phyloP scores from a whole-genome alignment of 2,797 vertebrate genomes.

The Serranus cabrilla region DNA sequence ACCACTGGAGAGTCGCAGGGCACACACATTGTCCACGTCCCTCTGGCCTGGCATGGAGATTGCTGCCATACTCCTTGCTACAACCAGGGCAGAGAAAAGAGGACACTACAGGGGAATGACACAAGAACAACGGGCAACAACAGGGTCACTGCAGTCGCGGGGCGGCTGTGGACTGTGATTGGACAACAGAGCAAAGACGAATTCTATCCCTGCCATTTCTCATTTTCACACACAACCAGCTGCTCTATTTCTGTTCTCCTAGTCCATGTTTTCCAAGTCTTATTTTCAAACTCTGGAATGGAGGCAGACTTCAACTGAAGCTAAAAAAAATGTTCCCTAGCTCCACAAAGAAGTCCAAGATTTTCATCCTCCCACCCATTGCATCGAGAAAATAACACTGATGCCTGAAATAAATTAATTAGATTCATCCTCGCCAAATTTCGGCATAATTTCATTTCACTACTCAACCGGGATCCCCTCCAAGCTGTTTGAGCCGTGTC shows the following conservation, averaged over 20 bases:
- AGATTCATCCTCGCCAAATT: slow-evolving; percentile 56
- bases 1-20: slow-evolving; percentile 83
- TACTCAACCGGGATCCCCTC: slow-evolving; percentile 49
- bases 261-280: slow-evolving; percentile 24
- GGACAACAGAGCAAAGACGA: slow-evolving; percentile 43
- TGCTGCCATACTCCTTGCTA: slow-evolving; percentile 67
- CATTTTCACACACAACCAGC: slow-evolving; percentile 30
- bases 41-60: slow-evolving; percentile 74
- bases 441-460: slow-evolving; percentile 58
- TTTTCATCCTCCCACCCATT: slow-evolving; percentile 17
- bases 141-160: slow-evolving; percentile 25
- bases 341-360: slow-evolving; percentile 19
- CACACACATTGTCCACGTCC: slow-evolving; percentile 84
- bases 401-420: slow-evolving; percentile 52
- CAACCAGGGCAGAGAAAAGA: slow-evolving; percentile 64
- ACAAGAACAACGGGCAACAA: slow-evolving; percentile 43
- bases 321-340: slow-evolving; percentile 13
- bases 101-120: slow-evolving; percentile 45
- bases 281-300: slow-evolving; percentile 3
- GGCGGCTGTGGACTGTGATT: slow-evolving; percentile 28
- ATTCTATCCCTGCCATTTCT: slow-evolving; percentile 42
- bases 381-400: slow-evolving; percentile 37
- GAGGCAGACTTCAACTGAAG: slow-evolving; percentile 11
- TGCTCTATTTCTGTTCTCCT: slow-evolving; percentile 48
- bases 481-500: slow-evolving; percentile 70